These are phyloP conservation scores for Pseudorhombus dupliciocellatus DNA, from an alignment of 2,113 vertebrate genomes.

Conservation along the genomic window DNA sequence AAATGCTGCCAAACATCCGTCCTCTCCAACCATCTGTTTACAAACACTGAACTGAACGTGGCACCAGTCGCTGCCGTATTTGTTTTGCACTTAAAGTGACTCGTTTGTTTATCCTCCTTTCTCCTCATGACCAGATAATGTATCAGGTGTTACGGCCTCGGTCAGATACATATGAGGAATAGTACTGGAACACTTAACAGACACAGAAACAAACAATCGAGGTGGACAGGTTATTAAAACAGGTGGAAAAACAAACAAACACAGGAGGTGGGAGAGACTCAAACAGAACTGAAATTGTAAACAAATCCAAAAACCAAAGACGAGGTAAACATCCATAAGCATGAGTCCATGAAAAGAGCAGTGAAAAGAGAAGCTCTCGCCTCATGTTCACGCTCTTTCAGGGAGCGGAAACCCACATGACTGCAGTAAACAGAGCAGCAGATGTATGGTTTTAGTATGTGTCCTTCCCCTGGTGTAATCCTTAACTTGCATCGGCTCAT, in stretches of 20 bases:
- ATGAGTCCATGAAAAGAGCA: constrained; percentile 10
- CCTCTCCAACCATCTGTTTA: background rate
- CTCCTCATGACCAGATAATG: background rate
- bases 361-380: constrained; percentile 20
- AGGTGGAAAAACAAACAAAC: no score
- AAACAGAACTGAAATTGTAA: no score
- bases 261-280: no score
- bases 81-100: no score
- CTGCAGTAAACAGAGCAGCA: constrained; percentile 34
- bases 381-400: constrained; percentile 30
- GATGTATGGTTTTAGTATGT: constrained; percentile 11
- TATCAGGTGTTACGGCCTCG: no score
- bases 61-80: background rate
- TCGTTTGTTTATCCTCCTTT: no score
- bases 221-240: no score
- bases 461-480: constrained; percentile 19
- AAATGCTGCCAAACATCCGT: background rate
- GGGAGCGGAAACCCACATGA: constrained; percentile 33
- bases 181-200: no score
- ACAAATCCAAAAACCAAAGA: no score
- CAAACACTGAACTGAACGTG: background rate
- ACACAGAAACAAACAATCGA: no score
- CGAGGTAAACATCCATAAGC: no score
- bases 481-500: constrained; percentile 18
- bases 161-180: no score